Evolutionary conservation across 1,140 invertebrate genomes (phyloP).

Genomic region (Pseudomyrmex concolor): DNA sequence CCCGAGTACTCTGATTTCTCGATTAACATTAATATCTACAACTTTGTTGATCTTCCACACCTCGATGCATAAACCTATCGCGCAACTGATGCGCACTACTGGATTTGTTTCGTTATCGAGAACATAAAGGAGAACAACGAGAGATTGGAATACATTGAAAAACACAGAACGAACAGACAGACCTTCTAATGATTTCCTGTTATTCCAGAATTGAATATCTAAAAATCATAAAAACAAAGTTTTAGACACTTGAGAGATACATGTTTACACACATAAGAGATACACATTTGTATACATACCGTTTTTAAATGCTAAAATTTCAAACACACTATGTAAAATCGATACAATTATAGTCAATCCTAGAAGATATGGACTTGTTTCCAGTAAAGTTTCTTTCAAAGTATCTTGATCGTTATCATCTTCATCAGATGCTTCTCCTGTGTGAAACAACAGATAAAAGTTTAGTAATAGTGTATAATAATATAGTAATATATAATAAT

Average conservation of each 20-base stretch:
- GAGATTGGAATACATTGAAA: conserved; percentile 98
- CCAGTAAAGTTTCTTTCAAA: conserved; percentile 97
- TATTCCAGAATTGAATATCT: conserved; percentile 99
- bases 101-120: conserved; percentile 99
- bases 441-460: conserved; percentile 10
- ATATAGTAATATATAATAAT: too few species aligned
- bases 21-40: conserved; percentile 93
- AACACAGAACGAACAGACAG: conserved; percentile 99
- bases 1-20: conserved; percentile 90
- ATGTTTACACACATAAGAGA: conserved; percentile 8
- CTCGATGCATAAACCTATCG: conserved; percentile 98
- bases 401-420: conserved; percentile 98
- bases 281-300: conserved; percentile 85
- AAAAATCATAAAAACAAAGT: conserved; percentile 63
- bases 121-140: conserved; percentile 98
- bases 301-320: conserved; percentile 99
- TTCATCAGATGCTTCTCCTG: conserved; percentile 86
- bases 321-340: conserved; percentile 98
- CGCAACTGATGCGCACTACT: conserved; percentile 96
- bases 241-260: not conserved
- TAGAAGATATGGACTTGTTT: conserved; percentile 98
- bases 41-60: conserved; percentile 99
- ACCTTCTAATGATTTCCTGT: conserved; percentile 98
- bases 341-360: conserved; percentile 97
- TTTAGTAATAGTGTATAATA: too few species aligned